phyloP scores from a whole-genome alignment of 23 tunicate genomes.

The Trididemnum clinides region DNA sequence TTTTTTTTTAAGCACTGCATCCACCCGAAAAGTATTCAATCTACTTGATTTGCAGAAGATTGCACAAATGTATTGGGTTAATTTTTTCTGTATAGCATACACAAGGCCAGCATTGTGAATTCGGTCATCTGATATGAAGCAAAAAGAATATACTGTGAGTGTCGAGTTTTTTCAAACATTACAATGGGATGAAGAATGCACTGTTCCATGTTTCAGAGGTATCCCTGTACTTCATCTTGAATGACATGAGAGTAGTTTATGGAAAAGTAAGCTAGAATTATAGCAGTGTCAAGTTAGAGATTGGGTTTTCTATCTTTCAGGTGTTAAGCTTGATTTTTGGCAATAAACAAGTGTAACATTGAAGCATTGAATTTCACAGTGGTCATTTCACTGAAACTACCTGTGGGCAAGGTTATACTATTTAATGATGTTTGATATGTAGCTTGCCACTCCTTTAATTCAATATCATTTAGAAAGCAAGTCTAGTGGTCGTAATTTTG shows the following conservation, averaged over 20 bases:
- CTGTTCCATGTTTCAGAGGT: background rate
- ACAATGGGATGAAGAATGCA: background rate
- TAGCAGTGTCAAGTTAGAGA: no score
- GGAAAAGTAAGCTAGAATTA: no score
- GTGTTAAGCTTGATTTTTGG: no score
- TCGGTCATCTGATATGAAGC: conserved; percentile 26
- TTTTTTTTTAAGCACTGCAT: conserved; percentile 23
- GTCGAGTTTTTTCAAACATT: background rate
- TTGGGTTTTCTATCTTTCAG: no score
- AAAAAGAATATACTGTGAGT: background rate
- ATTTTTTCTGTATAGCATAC: conserved; percentile 3
- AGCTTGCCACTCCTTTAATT: conserved; percentile 25
- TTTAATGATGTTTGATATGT: conserved; percentile 12
- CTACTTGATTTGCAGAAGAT: background rate
- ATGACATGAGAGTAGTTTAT: no score
- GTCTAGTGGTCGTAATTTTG: background rate
- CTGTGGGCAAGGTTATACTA: background rate
- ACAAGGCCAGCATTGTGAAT: conserved; percentile 22
- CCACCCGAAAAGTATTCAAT: conserved; percentile 24
- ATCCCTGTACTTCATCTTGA: no score
- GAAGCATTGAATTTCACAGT: no score
- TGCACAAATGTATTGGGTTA: background rate
- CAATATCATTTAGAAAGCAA: background rate
- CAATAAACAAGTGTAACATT: no score
- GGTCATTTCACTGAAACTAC: no score